Conservation (phyloP, 2,888 invertebrate genomes). For the Amphimallon solstitiale region DNA sequence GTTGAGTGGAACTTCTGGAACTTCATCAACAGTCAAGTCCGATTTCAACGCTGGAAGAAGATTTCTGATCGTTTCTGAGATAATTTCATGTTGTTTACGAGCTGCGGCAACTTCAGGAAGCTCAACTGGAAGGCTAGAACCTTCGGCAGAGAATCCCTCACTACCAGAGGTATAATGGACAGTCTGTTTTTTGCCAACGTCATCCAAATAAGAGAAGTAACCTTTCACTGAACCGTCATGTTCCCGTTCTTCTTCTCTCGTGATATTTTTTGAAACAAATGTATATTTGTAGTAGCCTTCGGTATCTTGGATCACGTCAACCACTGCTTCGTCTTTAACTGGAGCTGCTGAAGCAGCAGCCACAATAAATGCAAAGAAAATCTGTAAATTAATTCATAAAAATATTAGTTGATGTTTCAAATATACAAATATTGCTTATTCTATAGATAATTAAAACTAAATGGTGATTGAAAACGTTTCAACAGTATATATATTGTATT, state of each 20-base stretch:
- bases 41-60: slow-evolving; percentile 22
- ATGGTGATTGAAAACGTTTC: no score
- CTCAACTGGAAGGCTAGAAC: slow-evolving; percentile 31
- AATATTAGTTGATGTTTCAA: no score
- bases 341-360: slow-evolving; percentile 17
- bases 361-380: slow-evolving; percentile 18
- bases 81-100: slow-evolving; percentile 21
- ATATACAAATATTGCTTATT: no score
- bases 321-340: slow-evolving; percentile 14
- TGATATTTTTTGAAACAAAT: slow-evolving; percentile 27
- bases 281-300: slow-evolving; percentile 33
- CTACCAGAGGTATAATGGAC: slow-evolving; percentile 36
- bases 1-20: slow-evolving; percentile 19
- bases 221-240: slow-evolving; percentile 37
- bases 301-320: slow-evolving; percentile 30
- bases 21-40: slow-evolving; percentile 18
- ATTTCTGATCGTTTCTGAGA: slow-evolving; percentile 20
- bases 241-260: slow-evolving; percentile 31
- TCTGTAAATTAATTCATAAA: no score
- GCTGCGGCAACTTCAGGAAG: slow-evolving; percentile 35
- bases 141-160: slow-evolving; percentile 27
- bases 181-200: slow-evolving; percentile 23
- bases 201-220: slow-evolving; percentile 32
- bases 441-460: no score
- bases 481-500: no score